phyloP scores from a whole-genome alignment of 2,113 vertebrate species.

The Progne subis region DNA sequence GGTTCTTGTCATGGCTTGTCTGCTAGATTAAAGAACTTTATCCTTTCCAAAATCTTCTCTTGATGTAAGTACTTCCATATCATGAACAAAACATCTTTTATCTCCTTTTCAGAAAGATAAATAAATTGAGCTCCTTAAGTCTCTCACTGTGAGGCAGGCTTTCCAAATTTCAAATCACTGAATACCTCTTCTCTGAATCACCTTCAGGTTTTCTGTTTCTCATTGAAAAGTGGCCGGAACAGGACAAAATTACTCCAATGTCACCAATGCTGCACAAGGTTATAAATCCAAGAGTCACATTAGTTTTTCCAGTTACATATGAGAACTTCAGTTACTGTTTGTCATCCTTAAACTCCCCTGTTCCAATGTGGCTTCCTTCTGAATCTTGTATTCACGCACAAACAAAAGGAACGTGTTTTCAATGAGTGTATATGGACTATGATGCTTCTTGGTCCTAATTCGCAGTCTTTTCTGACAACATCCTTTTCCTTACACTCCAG shows the following conservation, averaged over 20 bases:
- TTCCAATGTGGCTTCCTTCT: background rate
- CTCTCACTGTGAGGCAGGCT: conserved; percentile 16
- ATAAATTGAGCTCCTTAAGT: conserved; percentile 52
- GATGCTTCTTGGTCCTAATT: background rate
- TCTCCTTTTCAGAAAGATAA: conserved; percentile 49
- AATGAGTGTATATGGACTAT: background rate
- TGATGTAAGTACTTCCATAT: conserved; percentile 42
- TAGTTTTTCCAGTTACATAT: background rate
- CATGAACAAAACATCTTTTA: conserved; percentile 51
- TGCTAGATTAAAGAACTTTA: conserved; percentile 39
- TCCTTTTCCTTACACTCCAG: background rate
- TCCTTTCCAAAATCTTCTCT: conserved; percentile 45
- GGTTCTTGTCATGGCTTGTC: conserved; percentile 11
- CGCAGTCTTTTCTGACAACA: background rate
- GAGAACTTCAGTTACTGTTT: background rate
- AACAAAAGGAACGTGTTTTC: background rate
- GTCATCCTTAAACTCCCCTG: background rate
- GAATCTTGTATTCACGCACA: background rate
- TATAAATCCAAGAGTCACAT: background rate
- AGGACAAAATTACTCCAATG: background rate
- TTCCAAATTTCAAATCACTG: conserved; percentile 11
- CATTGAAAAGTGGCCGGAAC: conserved; percentile 2
- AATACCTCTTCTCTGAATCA: conserved; percentile 23
- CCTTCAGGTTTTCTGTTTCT: conserved; percentile 3
- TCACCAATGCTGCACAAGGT: background rate